Evolutionary conservation across 1,140 invertebrate species (phyloP).

Genomic region (roundworm (Caenorhabditis elegans)): DNA sequence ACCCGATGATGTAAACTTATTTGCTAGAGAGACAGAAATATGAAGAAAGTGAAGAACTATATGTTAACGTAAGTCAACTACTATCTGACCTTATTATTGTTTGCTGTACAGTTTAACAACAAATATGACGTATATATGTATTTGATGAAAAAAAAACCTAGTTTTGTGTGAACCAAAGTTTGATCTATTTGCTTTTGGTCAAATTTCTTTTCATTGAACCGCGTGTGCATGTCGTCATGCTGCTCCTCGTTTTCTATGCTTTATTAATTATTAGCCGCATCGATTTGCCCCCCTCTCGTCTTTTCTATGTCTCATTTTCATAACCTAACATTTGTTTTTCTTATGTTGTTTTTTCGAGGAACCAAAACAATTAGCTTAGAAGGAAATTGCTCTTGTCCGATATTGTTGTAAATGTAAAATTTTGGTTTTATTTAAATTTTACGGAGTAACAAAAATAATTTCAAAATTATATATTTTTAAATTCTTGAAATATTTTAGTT

Average conservation of each 20-base stretch:
- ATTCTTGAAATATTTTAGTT: too few species aligned
- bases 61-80: neutral
- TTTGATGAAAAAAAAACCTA: too few species aligned
- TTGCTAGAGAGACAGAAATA: neutral
- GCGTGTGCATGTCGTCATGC: too few species aligned
- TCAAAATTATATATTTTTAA: too few species aligned
- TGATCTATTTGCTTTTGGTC: too few species aligned
- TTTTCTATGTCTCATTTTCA: neutral
- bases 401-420: too few species aligned
- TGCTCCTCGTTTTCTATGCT: neutral
- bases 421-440: too few species aligned
- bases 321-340: neutral
- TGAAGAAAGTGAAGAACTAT: neutral
- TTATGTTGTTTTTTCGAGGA: neutral
- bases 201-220: too few species aligned
- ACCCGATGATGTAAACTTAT: neutral
- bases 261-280: neutral
- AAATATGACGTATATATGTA: neutral
- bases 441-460: too few species aligned
- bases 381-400: too few species aligned
- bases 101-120: neutral
- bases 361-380: neutral
- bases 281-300: neutral
- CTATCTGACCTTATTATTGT: neutral
- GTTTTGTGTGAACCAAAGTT: too few species aligned